Evolutionary conservation across 2,113 vertebrate species (phyloP), one percentile per base, ranked within the genome.

Genomic region (Dipodomys spectabilis): DNA sequence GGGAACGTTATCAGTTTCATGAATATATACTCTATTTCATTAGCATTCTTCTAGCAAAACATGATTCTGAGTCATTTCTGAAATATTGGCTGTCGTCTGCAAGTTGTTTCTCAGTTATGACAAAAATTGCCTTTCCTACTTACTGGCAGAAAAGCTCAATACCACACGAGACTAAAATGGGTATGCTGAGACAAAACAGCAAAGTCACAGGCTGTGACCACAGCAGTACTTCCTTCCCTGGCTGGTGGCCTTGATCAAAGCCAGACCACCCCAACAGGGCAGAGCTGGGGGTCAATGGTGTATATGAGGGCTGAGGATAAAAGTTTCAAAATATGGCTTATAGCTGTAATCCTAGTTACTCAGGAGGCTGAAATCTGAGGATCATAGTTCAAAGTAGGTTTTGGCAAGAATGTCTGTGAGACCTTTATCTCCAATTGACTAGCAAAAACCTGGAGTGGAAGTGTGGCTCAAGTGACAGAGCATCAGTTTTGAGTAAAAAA

Each of bases 31-130:
- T 92, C 90, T 83, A 6, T 96, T 95, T 96, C 95, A 95, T 96
- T 95, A 96, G 94, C 93, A 92, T 96, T 96, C 96, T 97, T 96
- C 96, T 94, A 97, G 96, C 96, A 97, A 97, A 97, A 97, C 96
- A 97, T 0, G 86, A 57, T 71, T 97, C 96, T 97, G 97, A 97
- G 92, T 97, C 97, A 97, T 97, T 96, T 97, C 97, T 96, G 95
- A 96, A 97, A 96, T 96, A 96, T 89, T 92, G 96, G 93, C 95
- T 92, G 92, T 95, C 64, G 94, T 94, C 96, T 97, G 90, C 77
- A 80, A 87, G 88, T 93, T 95, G 94, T 96, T 97, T 97, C 96
- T 97, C 95, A 94, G 94, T 96, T 96, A 96, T 96, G 93, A 95
- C 69, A 95, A 96, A 97, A 97, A 88, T 73, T 86, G 94, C 75